These are phyloP conservation scores for Heliornis fulica DNA, from an alignment of 2,113 vertebrate species.

Conservation along the genomic window DNA sequence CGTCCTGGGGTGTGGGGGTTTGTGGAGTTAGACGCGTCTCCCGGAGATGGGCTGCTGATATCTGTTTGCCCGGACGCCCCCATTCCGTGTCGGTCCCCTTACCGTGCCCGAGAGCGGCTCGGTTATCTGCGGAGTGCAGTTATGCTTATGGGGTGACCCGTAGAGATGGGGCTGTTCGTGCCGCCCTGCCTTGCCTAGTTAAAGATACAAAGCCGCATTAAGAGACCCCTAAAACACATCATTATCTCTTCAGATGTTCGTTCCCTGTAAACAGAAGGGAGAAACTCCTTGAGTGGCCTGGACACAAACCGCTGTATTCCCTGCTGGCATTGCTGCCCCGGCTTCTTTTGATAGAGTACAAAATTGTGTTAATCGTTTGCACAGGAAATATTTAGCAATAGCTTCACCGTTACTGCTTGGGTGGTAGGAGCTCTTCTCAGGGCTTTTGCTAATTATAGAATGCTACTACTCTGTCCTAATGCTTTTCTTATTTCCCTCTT, in stretches of 20 bases:
- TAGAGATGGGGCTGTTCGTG: not conserved
- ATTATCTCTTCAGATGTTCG: not conserved
- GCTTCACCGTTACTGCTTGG: not conserved
- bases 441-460: not conserved
- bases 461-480: not conserved
- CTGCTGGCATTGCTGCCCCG: not conserved
- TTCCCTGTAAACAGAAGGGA: not conserved
- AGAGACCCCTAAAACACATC: not conserved
- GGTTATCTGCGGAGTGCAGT: not conserved
- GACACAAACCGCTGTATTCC: not conserved
- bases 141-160: fast-evolving
- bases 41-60: not conserved
- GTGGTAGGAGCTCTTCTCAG: not conserved
- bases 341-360: not conserved
- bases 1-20: fast-evolving
- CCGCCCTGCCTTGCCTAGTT: fast-evolving
- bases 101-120: fast-evolving
- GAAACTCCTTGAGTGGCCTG: not conserved
- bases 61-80: not conserved
- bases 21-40: not conserved
- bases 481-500: not conserved
- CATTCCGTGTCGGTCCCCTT: not conserved
- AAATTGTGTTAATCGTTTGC: not conserved
- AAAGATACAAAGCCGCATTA: not conserved
- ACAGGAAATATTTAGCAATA: not conserved